Conservation (phyloP, 2,113 vertebrate genomes). For the Prinia subflava region DNA sequence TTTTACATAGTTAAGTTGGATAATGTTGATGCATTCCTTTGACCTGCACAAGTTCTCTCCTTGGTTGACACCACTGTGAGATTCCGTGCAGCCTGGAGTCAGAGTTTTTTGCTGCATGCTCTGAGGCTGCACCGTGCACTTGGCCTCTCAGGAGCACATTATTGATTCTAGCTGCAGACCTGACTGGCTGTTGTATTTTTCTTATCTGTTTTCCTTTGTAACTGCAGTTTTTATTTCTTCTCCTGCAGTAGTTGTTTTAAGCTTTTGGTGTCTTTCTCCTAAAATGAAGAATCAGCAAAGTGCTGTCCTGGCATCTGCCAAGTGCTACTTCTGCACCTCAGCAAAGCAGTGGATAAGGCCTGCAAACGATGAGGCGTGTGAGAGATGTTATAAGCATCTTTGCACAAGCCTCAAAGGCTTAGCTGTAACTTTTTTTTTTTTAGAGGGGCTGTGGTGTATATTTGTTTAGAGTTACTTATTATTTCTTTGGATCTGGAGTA, state of each 20-base stretch:
- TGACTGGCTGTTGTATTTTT: neutral
- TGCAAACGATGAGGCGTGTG: neutral
- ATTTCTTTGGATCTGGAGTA: neutral
- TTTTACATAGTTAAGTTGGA: neutral
- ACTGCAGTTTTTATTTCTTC: neutral
- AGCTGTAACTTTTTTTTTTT: neutral
- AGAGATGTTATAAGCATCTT: neutral
- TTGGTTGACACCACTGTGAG: fast-evolving
- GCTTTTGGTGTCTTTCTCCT: neutral
- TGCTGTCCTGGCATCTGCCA: neutral
- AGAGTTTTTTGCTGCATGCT: neutral
- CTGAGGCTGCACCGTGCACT: neutral
- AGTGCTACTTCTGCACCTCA: neutral
- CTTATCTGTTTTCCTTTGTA: neutral
- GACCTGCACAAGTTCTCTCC: neutral
- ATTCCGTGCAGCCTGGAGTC: neutral
- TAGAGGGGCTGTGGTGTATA: fast-evolving
- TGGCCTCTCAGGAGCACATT: neutral
- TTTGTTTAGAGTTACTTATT: neutral
- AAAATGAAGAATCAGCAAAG: neutral
- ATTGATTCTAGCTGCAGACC: neutral
- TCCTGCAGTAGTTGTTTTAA: neutral
- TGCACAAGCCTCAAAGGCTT: neutral
- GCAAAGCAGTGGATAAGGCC: neutral
- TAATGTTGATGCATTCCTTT: neutral